Conservation (phyloP, 2,113 vertebrate species). For the Pipra filicauda region DNA sequence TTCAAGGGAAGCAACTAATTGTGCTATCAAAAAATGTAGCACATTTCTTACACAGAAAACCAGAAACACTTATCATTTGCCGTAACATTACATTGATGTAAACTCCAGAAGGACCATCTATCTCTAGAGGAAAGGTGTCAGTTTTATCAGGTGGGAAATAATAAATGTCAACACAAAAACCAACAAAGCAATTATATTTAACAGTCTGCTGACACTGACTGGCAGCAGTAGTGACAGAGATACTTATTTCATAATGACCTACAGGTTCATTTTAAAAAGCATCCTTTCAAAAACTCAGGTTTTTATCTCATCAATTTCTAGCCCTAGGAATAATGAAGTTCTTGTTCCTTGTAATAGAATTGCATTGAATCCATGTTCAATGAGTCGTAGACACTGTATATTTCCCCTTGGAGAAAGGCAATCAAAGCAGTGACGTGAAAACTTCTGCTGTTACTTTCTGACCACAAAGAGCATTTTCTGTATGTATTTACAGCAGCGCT, state of each 20-base stretch:
- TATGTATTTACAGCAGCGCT: background rate
- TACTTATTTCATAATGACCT: background rate
- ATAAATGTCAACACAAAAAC: constrained; percentile 25
- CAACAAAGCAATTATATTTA: background rate
- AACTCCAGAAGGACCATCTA: background rate
- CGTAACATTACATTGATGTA: background rate
- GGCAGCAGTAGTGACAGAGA: background rate
- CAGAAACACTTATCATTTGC: background rate
- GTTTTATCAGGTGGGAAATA: constrained; percentile 25
- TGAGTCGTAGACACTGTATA: background rate
- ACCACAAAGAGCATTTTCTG: background rate
- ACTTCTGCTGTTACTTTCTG: background rate
- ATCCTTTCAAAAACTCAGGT: background rate
- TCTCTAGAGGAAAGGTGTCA: background rate
- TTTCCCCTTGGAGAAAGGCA: constrained; percentile 32
- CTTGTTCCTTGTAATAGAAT: constrained; percentile 25
- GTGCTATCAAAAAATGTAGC: background rate
- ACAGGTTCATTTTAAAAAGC: background rate
- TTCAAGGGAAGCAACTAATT: background rate
- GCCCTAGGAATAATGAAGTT: constrained; percentile 8
- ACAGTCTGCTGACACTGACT: constrained; percentile 10
- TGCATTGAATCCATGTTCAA: background rate
- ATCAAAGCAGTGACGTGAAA: background rate
- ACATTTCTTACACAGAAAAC: background rate
- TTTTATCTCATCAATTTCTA: constrained; percentile 36